phyloP scores from a whole-genome alignment of 2,888 invertebrate genomes.

The Abscondita cerata region DNA sequence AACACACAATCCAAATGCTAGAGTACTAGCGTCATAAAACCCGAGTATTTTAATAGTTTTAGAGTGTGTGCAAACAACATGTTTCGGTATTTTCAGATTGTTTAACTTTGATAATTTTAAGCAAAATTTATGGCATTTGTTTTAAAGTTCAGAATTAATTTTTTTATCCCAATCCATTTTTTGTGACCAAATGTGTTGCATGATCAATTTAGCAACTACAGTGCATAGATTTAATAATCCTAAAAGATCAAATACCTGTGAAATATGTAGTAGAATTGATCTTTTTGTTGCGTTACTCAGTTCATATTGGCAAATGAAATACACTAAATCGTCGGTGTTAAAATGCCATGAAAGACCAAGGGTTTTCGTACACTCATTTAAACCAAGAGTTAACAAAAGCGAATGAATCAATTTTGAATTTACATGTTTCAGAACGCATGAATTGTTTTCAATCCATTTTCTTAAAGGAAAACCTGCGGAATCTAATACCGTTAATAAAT shows the following conservation, averaged over 20 bases:
- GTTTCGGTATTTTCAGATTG: no score
- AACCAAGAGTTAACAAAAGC: background rate
- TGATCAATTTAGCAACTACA: no score
- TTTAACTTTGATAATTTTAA: no score
- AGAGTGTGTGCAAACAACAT: no score
- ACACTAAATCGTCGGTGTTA: background rate
- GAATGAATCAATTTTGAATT: background rate
- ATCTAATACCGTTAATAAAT: background rate
- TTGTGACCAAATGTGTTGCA: no score
- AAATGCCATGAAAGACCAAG: constrained; percentile 8
- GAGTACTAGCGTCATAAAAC: no score
- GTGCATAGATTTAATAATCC: constrained; percentile 2
- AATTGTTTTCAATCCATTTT: constrained; percentile 6
- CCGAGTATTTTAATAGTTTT: no score
- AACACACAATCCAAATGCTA: no score
- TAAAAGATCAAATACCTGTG: constrained; percentile 12
- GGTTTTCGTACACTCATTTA: background rate
- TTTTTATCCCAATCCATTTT: no score
- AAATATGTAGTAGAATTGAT: constrained; percentile 3
- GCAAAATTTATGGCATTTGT: no score
- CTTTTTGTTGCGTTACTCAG: background rate
- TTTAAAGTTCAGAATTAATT: no score
- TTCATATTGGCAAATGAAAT: background rate
- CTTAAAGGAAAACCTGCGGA: background rate
- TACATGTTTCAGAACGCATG: background rate